Evolutionary conservation across 2,888 invertebrate species (phyloP).

Genomic region (Drosophila peninsularis): DNA sequence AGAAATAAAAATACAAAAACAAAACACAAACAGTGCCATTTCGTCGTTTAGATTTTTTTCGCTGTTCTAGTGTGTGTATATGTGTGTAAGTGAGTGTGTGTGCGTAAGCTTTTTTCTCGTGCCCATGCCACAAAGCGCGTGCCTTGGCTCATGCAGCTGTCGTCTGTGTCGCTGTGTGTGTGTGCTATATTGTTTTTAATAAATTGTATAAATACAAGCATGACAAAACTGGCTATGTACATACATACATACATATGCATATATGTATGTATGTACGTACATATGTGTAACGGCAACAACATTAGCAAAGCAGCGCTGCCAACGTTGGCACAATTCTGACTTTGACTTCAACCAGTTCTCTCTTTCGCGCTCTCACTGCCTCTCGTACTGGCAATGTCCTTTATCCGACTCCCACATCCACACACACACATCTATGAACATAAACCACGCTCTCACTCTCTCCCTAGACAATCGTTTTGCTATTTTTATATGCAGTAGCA

Average conservation of each 20-base stretch:
- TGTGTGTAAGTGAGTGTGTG: slow-evolving; percentile 21
- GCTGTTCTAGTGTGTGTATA: slow-evolving; percentile 17
- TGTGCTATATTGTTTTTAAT: slow-evolving; percentile 49
- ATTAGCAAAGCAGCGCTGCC: slow-evolving; percentile 25
- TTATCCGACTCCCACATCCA: slow-evolving; percentile 34
- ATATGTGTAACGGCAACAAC: slow-evolving; percentile 27
- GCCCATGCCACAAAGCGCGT: slow-evolving; percentile 53
- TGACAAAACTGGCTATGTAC: slow-evolving; percentile 18
- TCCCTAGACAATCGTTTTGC: slow-evolving; percentile 43
- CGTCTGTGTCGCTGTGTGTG: slow-evolving; percentile 20
- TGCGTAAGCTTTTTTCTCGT: slow-evolving; percentile 43
- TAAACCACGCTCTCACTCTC: slow-evolving; percentile 1
- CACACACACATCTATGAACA: slow-evolving; percentile 1
- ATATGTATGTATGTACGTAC: neutral
- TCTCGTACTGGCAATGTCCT: slow-evolving; percentile 32
- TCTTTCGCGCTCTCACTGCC: neutral
- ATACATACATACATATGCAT: neutral
- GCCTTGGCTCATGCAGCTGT: slow-evolving; percentile 57
- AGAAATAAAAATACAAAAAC: neutral
- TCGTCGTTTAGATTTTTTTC: slow-evolving; percentile 29
- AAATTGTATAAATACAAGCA: slow-evolving; percentile 37
- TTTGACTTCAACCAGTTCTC: slow-evolving; percentile 19
- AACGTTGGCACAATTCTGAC: slow-evolving; percentile 20
- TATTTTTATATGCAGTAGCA: slow-evolving; percentile 55
- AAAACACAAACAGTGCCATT: slow-evolving; percentile 22